Evolutionary conservation across 2,113 vertebrate species (phyloP).

Genomic region (Psammodynastes pulverulentus): DNA sequence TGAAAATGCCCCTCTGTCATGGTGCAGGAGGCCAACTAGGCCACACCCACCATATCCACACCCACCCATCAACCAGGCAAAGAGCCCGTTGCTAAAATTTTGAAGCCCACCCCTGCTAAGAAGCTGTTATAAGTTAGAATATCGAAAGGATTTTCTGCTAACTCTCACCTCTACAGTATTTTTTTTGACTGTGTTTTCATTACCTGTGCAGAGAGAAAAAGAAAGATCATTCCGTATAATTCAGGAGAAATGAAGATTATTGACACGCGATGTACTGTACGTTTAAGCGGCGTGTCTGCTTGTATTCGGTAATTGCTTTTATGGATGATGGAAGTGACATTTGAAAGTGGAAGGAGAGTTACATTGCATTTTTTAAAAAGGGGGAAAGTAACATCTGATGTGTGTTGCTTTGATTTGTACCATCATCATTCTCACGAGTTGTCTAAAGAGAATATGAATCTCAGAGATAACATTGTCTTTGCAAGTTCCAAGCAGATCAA

Average conservation of each 20-base stretch:
- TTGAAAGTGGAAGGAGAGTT: not conserved
- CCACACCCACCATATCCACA: no score
- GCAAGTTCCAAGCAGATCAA: not conserved
- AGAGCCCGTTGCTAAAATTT: no score
- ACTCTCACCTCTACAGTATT: not conserved
- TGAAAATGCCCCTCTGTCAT: no score
- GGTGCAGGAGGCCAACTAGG: no score
- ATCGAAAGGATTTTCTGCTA: not conserved
- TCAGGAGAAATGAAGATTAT: not conserved
- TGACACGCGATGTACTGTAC: not conserved
- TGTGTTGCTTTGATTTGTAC: not conserved
- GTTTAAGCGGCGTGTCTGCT: not conserved
- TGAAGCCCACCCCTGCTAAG: no score
- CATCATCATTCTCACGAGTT: not conserved
- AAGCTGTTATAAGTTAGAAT: not conserved
- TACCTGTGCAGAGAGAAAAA: not conserved
- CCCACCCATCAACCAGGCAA: no score
- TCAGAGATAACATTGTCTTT: not conserved
- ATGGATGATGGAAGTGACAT: not conserved
- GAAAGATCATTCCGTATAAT: not conserved
- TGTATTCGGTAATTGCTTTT: not conserved
- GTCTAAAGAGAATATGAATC: not conserved
- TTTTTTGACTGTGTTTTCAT: not conserved
- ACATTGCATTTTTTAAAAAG: not conserved
- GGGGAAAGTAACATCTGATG: not conserved